These are phyloP conservation scores for Parauchenoglanis punctatus DNA, from an alignment of 2,797 vertebrate genomes.

Conservation along the genomic window DNA sequence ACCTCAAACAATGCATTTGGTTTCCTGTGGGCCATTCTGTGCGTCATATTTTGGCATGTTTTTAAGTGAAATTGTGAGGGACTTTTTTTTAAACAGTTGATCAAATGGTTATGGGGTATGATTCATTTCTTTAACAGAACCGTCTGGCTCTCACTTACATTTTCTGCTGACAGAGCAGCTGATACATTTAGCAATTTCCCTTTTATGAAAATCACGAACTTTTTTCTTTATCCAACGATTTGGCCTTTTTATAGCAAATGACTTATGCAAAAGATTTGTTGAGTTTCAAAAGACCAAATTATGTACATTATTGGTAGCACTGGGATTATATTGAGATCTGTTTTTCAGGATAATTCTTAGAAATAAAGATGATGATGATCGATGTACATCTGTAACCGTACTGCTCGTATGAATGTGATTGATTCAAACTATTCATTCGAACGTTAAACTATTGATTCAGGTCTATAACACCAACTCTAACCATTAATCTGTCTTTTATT, in stretches of 20 bases:
- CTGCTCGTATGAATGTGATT: not conserved
- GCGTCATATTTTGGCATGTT: slow-evolving; percentile 68
- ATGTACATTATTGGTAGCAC: not conserved
- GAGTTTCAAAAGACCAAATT: not conserved
- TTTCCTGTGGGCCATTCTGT: slow-evolving; percentile 72
- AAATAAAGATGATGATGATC: not conserved
- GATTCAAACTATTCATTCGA: not conserved
- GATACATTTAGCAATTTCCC: slow-evolving; percentile 1
- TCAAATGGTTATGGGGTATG: slow-evolving; percentile 4
- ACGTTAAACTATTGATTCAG: not conserved
- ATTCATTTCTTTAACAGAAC: slow-evolving; percentile 26
- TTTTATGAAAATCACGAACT: not conserved
- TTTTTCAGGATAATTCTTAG: not conserved
- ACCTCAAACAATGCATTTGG: slow-evolving; percentile 68
- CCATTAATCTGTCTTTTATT: not conserved
- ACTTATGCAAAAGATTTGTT: not conserved
- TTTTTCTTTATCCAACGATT: not conserved
- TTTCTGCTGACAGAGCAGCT: slow-evolving; percentile 27
- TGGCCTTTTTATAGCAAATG: not conserved
- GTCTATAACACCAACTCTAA: not conserved
- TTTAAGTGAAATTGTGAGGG: slow-evolving; percentile 24
- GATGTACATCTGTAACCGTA: not conserved
- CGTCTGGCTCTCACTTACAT: not conserved
- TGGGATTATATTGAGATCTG: not conserved
- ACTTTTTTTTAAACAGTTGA: slow-evolving; percentile 22